These are phyloP conservation scores for Aphelinus certus DNA, from an alignment of 1,140 invertebrate species.

Conservation along the genomic window DNA sequence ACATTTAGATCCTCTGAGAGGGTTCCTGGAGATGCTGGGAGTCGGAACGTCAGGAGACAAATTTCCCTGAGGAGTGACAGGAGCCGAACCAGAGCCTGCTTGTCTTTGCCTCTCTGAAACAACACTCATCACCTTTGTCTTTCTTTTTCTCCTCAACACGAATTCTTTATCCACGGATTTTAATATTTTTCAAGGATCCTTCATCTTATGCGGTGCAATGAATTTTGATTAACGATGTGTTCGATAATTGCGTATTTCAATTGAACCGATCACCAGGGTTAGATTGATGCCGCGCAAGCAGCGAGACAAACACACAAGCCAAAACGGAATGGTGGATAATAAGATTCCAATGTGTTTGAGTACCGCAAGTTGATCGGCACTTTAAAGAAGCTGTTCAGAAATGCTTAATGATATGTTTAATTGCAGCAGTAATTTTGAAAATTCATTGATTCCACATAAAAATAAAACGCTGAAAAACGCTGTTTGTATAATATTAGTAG, in stretches of 20 bases:
- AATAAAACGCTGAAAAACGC: too few species aligned
- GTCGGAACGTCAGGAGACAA: constrained; percentile 64
- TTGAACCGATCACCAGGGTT: constrained; percentile 49
- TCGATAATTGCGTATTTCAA: too few species aligned
- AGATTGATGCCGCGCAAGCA: constrained; percentile 52
- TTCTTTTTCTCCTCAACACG: constrained; percentile 47
- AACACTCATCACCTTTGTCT: constrained; percentile 64
- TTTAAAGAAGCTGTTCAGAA: not conserved
- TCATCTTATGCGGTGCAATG: too few species aligned
- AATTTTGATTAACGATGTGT: too few species aligned
- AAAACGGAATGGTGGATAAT: constrained; percentile 24
- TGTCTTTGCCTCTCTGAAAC: constrained; percentile 66
- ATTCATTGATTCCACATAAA: too few species aligned
- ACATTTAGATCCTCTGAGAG: constrained; percentile 84
- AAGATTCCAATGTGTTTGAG: constrained; percentile 24
- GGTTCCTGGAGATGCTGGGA: constrained; percentile 74
- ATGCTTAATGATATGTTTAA: too few species aligned
- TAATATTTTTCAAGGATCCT: too few species aligned
- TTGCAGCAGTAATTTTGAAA: too few species aligned
- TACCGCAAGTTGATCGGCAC: not conserved
- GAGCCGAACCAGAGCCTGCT: constrained; percentile 65
- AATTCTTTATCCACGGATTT: constrained; percentile 1
- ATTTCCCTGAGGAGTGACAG: constrained; percentile 64
- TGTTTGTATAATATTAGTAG: too few species aligned
- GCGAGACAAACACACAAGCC: constrained; percentile 53